Conservation (phyloP, 2,113 vertebrate genomes). For the Oenanthe melanoleuca region DNA sequence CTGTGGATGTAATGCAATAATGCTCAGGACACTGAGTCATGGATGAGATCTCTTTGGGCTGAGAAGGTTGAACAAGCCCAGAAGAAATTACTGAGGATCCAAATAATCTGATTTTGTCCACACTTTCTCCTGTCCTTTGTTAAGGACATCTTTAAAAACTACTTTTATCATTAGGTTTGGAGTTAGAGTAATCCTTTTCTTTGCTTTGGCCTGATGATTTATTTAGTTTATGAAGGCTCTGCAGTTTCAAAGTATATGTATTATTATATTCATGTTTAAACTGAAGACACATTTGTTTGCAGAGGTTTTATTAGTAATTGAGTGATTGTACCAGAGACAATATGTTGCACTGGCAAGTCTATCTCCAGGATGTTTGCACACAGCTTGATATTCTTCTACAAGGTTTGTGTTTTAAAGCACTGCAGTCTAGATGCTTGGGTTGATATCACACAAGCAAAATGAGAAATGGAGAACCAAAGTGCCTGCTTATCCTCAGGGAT, state of each 20-base stretch:
- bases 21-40: background rate
- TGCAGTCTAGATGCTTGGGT: background rate
- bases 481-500: background rate
- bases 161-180: background rate
- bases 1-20: background rate
- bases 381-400: background rate
- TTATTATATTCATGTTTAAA: background rate
- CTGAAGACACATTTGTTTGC: conserved; percentile 16
- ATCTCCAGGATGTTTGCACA: background rate
- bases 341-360: background rate
- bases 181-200: background rate
- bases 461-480: background rate
- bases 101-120: background rate
- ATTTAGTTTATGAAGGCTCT: background rate
- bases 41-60: background rate
- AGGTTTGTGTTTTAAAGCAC: background rate
- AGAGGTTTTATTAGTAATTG: conserved; percentile 5
- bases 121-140: background rate
- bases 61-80: background rate
- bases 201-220: background rate
- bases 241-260: background rate
- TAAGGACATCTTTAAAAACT: background rate
- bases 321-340: background rate
- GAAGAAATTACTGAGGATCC: background rate
- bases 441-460: background rate